Percentiles rank a stretch among this genome's conserved stretches.
phyloP scores from a whole-genome alignment of 2,113 vertebrate genomes.

The Pseudolaguvia tuberculata region DNA sequence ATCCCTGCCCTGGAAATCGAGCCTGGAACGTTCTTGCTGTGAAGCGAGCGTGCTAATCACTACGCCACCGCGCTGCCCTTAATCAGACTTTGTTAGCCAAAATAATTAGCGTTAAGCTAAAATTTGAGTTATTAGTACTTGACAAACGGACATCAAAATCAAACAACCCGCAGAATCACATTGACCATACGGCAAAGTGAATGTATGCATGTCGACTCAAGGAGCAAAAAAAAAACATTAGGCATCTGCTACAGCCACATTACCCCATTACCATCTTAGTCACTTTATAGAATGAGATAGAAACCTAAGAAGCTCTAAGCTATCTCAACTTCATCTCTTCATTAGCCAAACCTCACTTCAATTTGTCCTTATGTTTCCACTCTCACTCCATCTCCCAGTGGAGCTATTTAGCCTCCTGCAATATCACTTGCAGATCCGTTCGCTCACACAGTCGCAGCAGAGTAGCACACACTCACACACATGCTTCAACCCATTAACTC shows the following conservation, averaged over 20 bases:
- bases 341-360: conserved; percentile 44
- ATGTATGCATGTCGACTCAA: conserved; percentile 2
- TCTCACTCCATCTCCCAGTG: conserved; percentile 38
- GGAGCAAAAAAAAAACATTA: not conserved
- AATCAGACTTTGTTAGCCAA: conserved; percentile 5
- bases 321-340: conserved; percentile 38
- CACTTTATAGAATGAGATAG: conserved; percentile 35
- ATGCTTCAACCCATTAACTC: conserved; percentile 45
- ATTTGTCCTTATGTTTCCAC: conserved; percentile 39
- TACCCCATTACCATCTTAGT: conserved; percentile 36
- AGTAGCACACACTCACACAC: conserved; percentile 32
- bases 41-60: no score
- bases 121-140: conserved; percentile 14
- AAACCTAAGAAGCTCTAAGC: conserved; percentile 34
- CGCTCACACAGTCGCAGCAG: conserved; percentile 18
- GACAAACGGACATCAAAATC: not conserved
- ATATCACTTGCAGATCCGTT: conserved; percentile 36
- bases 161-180: conserved; percentile 22
- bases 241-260: conserved; percentile 28
- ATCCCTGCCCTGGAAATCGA: no score
- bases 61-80: no score
- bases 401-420: conserved; percentile 44
- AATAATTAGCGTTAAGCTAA: conserved; percentile 8
- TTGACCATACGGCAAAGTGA: conserved; percentile 20
- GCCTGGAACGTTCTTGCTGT: no score